phyloP scores from a whole-genome alignment of 2,888 invertebrate genomes.

The Drosophila prolongata region DNA sequence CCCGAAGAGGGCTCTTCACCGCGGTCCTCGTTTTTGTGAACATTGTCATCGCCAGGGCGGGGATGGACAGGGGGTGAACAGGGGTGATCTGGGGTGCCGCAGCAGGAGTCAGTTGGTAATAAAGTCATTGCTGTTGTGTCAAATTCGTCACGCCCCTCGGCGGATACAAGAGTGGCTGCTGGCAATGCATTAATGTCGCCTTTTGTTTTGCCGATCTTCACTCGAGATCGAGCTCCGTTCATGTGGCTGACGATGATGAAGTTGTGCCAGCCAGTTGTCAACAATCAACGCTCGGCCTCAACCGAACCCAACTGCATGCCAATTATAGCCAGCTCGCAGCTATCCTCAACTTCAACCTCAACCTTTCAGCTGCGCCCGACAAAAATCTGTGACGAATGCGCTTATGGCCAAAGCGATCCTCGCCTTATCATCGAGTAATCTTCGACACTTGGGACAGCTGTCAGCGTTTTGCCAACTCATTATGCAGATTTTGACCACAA shows the following conservation, averaged over 20 bases:
- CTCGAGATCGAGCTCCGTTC: slow-evolving; percentile 11
- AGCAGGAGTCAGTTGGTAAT: slow-evolving; percentile 65
- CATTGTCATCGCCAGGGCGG: slow-evolving; percentile 41
- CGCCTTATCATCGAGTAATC: slow-evolving; percentile 36
- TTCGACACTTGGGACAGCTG: slow-evolving; percentile 65
- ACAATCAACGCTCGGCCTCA: slow-evolving; percentile 52
- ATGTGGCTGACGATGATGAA: slow-evolving; percentile 58
- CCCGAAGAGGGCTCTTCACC: slow-evolving; percentile 55
- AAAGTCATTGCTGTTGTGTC: slow-evolving; percentile 77
- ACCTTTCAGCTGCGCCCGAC: slow-evolving; percentile 57
- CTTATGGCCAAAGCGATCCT: slow-evolving; percentile 51
- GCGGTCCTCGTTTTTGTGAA: slow-evolving; percentile 52
- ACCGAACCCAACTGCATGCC: slow-evolving; percentile 56
- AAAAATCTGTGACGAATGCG: slow-evolving; percentile 72
- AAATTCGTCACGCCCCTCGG: slow-evolving; percentile 82
- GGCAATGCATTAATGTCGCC: slow-evolving; percentile 76
- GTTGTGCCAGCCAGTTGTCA: slow-evolving; percentile 74
- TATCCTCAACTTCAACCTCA: slow-evolving; percentile 50
- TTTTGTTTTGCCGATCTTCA: slow-evolving; percentile 58
- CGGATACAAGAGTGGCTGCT: slow-evolving; percentile 55
- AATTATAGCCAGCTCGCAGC: slow-evolving; percentile 62
- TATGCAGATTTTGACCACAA: slow-evolving; percentile 66
- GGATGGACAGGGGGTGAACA: background rate
- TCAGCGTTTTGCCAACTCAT: slow-evolving; percentile 55
- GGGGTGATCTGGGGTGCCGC: slow-evolving; percentile 15